Evolutionary conservation across 2,113 vertebrate species (phyloP).

Genomic region (Cyprinodon brontotheroides): DNA sequence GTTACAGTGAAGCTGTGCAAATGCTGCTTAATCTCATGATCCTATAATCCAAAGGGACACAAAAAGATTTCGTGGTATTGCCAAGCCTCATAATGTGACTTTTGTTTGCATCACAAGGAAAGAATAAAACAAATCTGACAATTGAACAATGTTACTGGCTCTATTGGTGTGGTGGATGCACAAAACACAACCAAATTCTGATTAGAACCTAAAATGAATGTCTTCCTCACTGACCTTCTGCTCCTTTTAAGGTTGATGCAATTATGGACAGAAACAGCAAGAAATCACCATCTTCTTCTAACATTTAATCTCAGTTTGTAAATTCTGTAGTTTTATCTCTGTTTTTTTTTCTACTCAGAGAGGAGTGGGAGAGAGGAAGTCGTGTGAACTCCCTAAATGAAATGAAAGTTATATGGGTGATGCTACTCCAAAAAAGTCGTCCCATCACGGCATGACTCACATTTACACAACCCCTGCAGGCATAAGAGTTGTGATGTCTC

Average conservation of each 20-base stretch:
- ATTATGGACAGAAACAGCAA: constrained; percentile 7
- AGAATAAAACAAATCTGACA: background rate
- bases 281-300: constrained; percentile 19
- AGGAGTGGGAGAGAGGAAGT: constrained; percentile 47
- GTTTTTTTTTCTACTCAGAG: constrained; percentile 38
- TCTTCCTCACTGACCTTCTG: background rate
- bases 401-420: constrained; percentile 70
- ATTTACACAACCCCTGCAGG: constrained; percentile 71
- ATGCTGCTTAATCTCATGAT: background rate
- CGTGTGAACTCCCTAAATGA: constrained; percentile 62
- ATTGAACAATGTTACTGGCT: background rate
- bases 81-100: no score
- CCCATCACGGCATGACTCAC: constrained; percentile 71
- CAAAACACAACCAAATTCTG: background rate
- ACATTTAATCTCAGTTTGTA: constrained; percentile 42
- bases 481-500: constrained; percentile 67
- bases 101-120: background rate
- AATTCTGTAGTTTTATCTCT: constrained; percentile 45
- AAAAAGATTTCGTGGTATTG: background rate
- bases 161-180: background rate
- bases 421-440: constrained; percentile 65
- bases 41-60: background rate
- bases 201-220: background rate
- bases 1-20: no score
- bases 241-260: constrained; percentile 1